Evolutionary conservation across 2,797 vertebrate species (phyloP), one percentile per base, ranked within the genome.

Genomic region (Hydrophis major): DNA sequence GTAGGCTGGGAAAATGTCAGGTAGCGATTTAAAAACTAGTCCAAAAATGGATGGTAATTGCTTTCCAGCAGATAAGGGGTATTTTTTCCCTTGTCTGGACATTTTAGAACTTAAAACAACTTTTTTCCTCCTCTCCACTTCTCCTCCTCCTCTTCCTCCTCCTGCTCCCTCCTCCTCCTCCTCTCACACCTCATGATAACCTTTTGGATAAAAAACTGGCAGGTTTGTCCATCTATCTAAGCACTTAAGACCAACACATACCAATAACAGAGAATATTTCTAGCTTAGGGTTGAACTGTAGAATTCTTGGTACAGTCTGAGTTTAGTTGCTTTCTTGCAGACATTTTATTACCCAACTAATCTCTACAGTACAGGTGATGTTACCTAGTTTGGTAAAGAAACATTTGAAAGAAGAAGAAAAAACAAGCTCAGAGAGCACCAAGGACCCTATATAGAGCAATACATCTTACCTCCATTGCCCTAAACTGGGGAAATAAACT

Each of bases 11-110:
- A 5, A 7, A 0, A 42, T 16, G 27, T 6, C 59, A 0, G 47
- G 22, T 63, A 89, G 32, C 14, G 2, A 4, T 88, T 90, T 86
- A 14, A 69, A 57, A 89, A 92, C n/a, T 57, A 22, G 28, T 55
- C 20, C 57, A 0, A 0, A 47, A 87, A 28, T 61, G 22, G 0
- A 1, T 37, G 22, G 6, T 2, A 0, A 0, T 50, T 1, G 8
- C 0, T 92, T 90, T 0, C n/a, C 89, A 10, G 2, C 90, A 18
- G 47, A 53, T 1, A 74, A 20, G 66, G 32, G 1, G 37, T 94
- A 4, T 56, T 57, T 56, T 0, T 27, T 2, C 13, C 47, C n/a
- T 74, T n/a, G 28, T 5, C 37, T 89, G 60, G 25, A 11, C 60
- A 86, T 94, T 55, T 0, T 47, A 47, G 55, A 0, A 4, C 25